Percentiles rank a stretch among this genome's conserved stretches.
Evolutionary conservation across 2,888 invertebrate species (phyloP).

Genomic region (Ormyrus pomaceus): DNA sequence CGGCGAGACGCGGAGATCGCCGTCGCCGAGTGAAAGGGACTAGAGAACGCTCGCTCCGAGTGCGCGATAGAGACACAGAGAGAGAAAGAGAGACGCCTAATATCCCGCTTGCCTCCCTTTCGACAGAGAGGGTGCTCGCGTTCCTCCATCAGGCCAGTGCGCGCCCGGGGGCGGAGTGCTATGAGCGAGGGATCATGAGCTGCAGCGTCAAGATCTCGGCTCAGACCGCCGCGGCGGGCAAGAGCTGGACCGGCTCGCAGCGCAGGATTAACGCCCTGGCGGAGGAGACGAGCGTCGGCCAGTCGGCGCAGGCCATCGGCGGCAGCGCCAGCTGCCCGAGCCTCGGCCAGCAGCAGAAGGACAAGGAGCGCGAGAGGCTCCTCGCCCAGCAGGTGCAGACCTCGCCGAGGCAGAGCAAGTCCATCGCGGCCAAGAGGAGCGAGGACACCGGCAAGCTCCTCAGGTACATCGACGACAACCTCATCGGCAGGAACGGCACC

Average conservation of each 20-base stretch:
- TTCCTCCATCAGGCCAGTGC: no score
- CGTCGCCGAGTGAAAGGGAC: conserved; percentile 52
- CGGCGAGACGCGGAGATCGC: conserved; percentile 33
- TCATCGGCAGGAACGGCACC: conserved; percentile 87
- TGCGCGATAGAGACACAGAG: neutral
- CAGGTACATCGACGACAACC: conserved; percentile 87
- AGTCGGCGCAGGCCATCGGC: neutral
- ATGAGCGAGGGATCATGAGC: conserved; percentile 65
- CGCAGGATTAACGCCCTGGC: conserved; percentile 57
- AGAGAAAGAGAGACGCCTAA: neutral
- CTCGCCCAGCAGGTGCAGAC: conserved; percentile 15
- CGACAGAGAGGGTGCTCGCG: no score
- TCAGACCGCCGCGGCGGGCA: conserved; percentile 59
- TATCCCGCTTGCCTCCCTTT: no score
- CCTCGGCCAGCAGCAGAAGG: conserved; percentile 20
- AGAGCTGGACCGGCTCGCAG: conserved; percentile 72
- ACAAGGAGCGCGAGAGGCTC: conserved; percentile 15
- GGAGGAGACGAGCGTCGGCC: conserved; percentile 38
- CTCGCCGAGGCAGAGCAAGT: conserved; percentile 68
- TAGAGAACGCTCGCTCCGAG: no score
- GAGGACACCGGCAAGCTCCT: conserved; percentile 85
- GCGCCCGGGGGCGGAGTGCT: neutral
- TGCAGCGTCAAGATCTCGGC: conserved; percentile 73
- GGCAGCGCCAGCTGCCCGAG: conserved; percentile 44
- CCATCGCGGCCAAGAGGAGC: conserved; percentile 77